A percentile compares a stretch with the other conserved stretches of the same genome.
Evolutionary conservation across 2,888 invertebrate genomes (phyloP).

Genomic region (Choristoneura rosaceana): DNA sequence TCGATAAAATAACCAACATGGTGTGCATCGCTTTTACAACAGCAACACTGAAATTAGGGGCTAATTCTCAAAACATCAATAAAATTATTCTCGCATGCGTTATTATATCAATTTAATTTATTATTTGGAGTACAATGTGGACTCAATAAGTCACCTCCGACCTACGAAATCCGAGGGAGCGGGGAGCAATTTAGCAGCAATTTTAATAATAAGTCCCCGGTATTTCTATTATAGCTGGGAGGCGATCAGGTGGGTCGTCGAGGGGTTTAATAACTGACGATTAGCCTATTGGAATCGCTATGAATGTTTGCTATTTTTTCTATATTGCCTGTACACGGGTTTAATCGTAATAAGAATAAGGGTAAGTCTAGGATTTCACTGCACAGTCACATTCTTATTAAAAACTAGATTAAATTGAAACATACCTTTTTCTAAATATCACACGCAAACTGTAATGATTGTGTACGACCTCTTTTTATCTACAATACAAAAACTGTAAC

Average conservation of each 20-base stretch:
- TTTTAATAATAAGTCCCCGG: slow-evolving; percentile 86
- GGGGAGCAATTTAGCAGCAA: slow-evolving; percentile 85
- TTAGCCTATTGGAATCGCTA: slow-evolving; percentile 84
- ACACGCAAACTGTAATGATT: not conserved
- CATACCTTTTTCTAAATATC: too few species aligned
- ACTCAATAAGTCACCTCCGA: slow-evolving; percentile 67
- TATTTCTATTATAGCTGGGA: slow-evolving; percentile 84
- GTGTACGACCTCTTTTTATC: not conserved
- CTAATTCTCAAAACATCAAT: slow-evolving; percentile 30
- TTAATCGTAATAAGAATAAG: slow-evolving; percentile 70
- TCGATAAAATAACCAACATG: not conserved
- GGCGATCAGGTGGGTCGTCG: slow-evolving; percentile 82
- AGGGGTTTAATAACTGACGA: slow-evolving; percentile 84
- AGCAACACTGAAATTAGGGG: slow-evolving; percentile 12
- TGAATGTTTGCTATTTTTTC: slow-evolving; percentile 85
- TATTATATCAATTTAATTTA: slow-evolving; percentile 39
- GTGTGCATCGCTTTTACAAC: not conserved
- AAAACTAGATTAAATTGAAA: not conserved
- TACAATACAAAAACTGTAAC: not conserved
- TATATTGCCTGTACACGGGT: slow-evolving; percentile 71
- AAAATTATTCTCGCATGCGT: slow-evolving; percentile 7
- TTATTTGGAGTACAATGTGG: slow-evolving; percentile 46
- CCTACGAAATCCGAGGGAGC: slow-evolving; percentile 76
- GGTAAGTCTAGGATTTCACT: slow-evolving; percentile 39
- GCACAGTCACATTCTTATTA: not conserved